Evolutionary conservation across 1,140 invertebrate genomes (phyloP).

Genomic region (Zophobas morio): DNA sequence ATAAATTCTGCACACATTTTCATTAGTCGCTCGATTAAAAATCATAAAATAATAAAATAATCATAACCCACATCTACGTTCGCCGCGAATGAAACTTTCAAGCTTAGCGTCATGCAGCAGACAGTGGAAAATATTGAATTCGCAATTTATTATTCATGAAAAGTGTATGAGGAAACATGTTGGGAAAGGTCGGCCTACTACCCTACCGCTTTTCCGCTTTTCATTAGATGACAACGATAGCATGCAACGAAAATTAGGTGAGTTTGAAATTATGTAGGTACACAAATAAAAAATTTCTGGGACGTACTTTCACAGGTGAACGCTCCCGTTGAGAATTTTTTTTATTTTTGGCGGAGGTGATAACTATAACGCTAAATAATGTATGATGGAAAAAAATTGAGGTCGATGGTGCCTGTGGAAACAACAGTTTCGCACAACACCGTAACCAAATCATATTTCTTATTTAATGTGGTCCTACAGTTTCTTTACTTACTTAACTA

Average conservation of each 20-base stretch:
- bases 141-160: constrained; percentile 11
- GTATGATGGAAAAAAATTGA: no score
- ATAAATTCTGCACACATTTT: no score
- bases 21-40: background rate
- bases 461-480: no score
- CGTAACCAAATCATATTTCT: no score
- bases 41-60: constrained; percentile 9
- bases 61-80: constrained; percentile 36
- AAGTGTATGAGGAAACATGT: background rate
- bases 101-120: constrained; percentile 19
- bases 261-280: background rate
- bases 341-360: no score
- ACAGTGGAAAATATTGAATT: background rate
- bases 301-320: no score
- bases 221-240: background rate
- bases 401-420: no score
- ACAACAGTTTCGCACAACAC: no score
- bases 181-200: background rate
- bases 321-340: no score
- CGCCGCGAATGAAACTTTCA: constrained; percentile 32
- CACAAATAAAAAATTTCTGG: no score
- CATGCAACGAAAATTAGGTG: background rate
- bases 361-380: no score
- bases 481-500: no score
- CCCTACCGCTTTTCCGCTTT: constrained; percentile 5